These are phyloP conservation scores for Protonibea diacanthus DNA, from an alignment of 2,797 vertebrate genomes.

Conservation along the genomic window DNA sequence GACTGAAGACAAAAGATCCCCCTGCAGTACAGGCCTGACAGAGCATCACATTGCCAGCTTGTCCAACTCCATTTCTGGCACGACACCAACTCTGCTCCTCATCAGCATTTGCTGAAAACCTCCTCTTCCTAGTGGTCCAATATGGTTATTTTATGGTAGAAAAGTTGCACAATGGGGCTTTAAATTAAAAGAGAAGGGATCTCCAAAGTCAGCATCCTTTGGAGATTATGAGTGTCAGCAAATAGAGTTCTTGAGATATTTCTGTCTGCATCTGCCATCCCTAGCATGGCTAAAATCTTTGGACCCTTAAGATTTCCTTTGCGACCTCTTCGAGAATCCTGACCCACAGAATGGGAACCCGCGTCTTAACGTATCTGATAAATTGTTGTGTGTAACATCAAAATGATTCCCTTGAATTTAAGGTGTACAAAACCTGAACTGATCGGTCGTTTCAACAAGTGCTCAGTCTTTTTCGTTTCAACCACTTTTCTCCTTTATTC, in stretches of 20 bases:
- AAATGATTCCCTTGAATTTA: background rate
- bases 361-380: background rate
- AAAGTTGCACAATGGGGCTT: background rate
- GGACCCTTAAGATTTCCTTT: background rate
- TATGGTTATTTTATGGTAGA: too few species aligned
- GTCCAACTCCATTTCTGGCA: too few species aligned
- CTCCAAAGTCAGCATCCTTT: background rate
- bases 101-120: too few species aligned
- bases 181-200: background rate
- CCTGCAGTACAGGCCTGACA: too few species aligned
- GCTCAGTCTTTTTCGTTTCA: background rate
- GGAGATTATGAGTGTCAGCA: background rate
- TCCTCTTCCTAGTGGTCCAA: too few species aligned
- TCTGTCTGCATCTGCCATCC: background rate
- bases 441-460: background rate
- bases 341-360: background rate
- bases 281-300: background rate
- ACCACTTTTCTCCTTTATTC: background rate
- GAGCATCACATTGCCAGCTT: background rate
- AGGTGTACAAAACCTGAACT: background rate
- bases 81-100: too few species aligned
- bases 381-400: background rate
- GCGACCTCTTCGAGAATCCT: background rate
- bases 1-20: background rate
- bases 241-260: background rate